phyloP scores from a whole-genome alignment of 2,113 vertebrate species.

The Acrocephalus arundinaceus region DNA sequence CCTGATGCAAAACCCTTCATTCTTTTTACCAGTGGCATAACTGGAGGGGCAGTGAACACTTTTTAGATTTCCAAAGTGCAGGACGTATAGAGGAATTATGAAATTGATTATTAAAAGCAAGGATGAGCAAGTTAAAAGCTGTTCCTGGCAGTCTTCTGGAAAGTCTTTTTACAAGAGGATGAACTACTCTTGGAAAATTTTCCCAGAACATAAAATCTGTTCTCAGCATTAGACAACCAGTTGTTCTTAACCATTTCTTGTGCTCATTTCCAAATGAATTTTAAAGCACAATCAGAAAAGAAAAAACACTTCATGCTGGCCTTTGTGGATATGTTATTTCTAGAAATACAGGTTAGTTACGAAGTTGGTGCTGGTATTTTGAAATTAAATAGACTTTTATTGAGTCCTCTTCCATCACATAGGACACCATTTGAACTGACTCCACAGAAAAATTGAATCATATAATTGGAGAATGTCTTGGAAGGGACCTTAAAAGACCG shows the following conservation, averaged over 20 bases:
- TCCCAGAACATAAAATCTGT: conserved; percentile 19
- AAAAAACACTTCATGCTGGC: not conserved
- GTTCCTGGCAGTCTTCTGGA: not conserved
- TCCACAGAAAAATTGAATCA: not conserved
- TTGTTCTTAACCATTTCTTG: not conserved
- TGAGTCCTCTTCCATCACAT: not conserved
- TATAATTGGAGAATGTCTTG: not conserved
- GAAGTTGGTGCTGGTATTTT: not conserved
- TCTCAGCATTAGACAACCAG: not conserved
- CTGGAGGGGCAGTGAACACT: not conserved
- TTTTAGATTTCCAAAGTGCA: not conserved
- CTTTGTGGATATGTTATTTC: not conserved
- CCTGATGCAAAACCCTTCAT: not conserved
- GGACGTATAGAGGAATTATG: not conserved
- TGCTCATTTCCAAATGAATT: not conserved
- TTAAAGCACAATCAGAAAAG: not conserved
- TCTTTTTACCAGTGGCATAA: not conserved
- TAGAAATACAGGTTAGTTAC: not conserved
- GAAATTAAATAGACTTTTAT: not conserved
- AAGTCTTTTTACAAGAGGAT: conserved; percentile 3
- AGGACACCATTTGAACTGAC: not conserved
- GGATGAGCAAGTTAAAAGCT: conserved; percentile 1
- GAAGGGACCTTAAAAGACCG: not conserved
- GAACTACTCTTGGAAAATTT: conserved; percentile 9
- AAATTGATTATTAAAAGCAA: not conserved